Evolutionary conservation across 1,140 invertebrate genomes (phyloP).

Genomic region (Meloidogyne floridensis): DNA sequence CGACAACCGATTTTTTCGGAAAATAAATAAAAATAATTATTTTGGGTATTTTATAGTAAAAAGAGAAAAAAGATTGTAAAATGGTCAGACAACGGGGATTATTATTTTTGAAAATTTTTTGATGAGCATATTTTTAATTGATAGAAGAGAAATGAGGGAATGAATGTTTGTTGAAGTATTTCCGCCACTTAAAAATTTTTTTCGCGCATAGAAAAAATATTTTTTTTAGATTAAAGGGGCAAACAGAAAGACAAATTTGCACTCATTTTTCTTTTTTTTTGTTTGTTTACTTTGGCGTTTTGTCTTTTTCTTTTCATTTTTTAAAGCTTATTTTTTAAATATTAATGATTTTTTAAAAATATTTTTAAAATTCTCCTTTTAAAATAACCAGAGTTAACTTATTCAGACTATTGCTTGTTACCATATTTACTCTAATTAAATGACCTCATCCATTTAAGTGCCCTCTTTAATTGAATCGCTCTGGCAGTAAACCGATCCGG

Average conservation of each 20-base stretch:
- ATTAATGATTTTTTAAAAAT: neutral
- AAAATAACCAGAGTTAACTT: too few species aligned
- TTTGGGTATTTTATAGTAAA: neutral
- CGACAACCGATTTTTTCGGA: neutral
- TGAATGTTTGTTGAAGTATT: neutral
- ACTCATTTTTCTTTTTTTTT: neutral
- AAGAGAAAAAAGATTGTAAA: neutral
- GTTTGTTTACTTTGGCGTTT: neutral
- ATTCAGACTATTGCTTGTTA: too few species aligned
- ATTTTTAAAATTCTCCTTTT: neutral
- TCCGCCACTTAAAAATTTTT: neutral
- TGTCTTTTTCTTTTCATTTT: neutral
- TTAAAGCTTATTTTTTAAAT: neutral
- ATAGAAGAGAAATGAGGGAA: neutral
- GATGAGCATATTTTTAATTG: neutral
- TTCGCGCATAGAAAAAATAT: neutral
- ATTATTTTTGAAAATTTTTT: conserved; percentile 6
- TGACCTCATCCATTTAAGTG: too few species aligned
- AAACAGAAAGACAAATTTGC: neutral
- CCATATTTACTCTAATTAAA: too few species aligned
- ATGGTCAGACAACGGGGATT: neutral
- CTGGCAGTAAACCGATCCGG: too few species aligned
- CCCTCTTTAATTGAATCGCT: too few species aligned
- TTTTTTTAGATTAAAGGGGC: neutral
- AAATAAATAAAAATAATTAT: neutral